phyloP scores from a whole-genome alignment of 2,888 invertebrate species.

The Colletes collaris region DNA sequence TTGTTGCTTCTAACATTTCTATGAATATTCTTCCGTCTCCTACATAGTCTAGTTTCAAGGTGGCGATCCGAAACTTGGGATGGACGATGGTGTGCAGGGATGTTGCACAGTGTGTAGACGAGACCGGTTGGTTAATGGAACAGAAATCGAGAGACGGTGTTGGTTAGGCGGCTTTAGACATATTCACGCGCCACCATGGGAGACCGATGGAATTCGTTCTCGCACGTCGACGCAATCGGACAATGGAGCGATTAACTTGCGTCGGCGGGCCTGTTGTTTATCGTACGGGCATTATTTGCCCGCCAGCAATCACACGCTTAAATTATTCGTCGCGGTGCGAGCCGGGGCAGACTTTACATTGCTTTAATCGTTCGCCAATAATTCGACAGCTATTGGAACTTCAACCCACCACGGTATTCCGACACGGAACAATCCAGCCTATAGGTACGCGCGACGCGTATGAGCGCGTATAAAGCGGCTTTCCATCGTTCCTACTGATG shows the following conservation, averaged over 20 bases:
- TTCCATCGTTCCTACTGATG: slow-evolving; percentile 22
- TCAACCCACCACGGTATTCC: slow-evolving; percentile 46
- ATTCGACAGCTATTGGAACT: slow-evolving; percentile 72
- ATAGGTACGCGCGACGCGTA: slow-evolving; percentile 33
- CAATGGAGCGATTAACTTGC: slow-evolving; percentile 81
- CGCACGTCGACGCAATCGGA: slow-evolving; percentile 75
- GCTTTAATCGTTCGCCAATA: slow-evolving; percentile 76
- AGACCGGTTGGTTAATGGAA: slow-evolving; percentile 11
- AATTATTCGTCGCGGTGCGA: slow-evolving; percentile 76
- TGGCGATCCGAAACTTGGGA: not conserved
- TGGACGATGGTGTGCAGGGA: not conserved
- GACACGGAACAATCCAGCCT: slow-evolving; percentile 50
- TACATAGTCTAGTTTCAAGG: not conserved
- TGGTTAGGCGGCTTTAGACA: slow-evolving; percentile 29
- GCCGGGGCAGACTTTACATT: slow-evolving; percentile 74
- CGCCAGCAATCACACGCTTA: slow-evolving; percentile 77
- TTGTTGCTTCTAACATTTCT: too few species aligned
- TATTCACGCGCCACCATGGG: slow-evolving; percentile 20
- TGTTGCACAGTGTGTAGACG: not conserved
- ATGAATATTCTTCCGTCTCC: too few species aligned
- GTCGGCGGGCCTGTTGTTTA: slow-evolving; percentile 77
- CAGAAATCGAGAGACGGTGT: slow-evolving; percentile 18
- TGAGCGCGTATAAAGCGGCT: slow-evolving; percentile 43
- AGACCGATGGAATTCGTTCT: slow-evolving; percentile 72
- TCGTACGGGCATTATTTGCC: slow-evolving; percentile 76